phyloP scores from a whole-genome alignment of 2,113 vertebrate genomes.

The Gracilinanus agilis region DNA sequence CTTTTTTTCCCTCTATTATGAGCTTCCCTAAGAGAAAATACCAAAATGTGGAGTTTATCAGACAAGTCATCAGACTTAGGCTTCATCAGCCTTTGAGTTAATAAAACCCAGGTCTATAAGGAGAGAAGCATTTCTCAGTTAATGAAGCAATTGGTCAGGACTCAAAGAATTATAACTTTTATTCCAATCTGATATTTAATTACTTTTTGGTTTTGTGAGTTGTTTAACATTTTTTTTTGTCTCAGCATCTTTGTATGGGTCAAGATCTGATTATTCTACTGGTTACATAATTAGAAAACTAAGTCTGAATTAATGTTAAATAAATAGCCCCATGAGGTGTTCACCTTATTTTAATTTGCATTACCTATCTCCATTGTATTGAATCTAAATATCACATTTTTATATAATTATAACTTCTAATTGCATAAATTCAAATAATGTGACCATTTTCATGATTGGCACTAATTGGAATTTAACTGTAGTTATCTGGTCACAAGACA shows the following conservation, averaged over 20 bases:
- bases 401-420: neutral
- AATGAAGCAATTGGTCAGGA: neutral
- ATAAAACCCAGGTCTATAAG: neutral
- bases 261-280: neutral
- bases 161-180: neutral
- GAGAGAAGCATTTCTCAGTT: neutral
- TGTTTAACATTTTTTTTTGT: neutral
- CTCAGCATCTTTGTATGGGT: neutral
- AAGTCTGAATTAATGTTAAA: neutral
- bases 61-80: neutral
- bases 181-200: neutral
- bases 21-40: neutral
- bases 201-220: neutral
- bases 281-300: neutral
- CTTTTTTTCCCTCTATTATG: neutral
- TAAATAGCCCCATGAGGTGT: neutral
- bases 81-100: neutral
- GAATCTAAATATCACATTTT: neutral
- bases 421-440: neutral
- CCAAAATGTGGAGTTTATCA: neutral
- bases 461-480: neutral
- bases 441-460: neutral
- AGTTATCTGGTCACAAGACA: neutral
- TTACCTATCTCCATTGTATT: neutral
- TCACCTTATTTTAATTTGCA: neutral